Evolutionary conservation across 2,888 invertebrate genomes (phyloP), one percentile per base, ranked within the genome.

Genomic region (Eudasyphora cyanicolor): DNA sequence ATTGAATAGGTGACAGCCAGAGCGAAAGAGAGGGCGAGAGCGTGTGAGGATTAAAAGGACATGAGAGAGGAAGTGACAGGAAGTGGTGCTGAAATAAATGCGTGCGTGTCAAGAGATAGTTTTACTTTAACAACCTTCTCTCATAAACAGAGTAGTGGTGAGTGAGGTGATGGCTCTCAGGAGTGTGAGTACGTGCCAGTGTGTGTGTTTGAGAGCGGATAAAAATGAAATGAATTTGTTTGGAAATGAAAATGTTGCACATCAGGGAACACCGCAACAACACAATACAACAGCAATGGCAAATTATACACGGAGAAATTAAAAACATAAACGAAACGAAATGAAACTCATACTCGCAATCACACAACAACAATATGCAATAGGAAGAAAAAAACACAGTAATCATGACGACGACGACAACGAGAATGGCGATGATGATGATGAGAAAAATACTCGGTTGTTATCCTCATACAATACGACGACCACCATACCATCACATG

Each of bases 91-190:
- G 49, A 78, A 84, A 79, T 81, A 79, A 84, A 86, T 85, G 82
- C 84, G 86, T 87, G 87, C 87, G 87, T 87, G 87, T 81, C 85
- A 85, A 85, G 64, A 86, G 82, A 85, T 85, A 86, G 85, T 87
- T 86, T 86, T 74, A 57, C 57, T 71, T 84, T 42, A 79, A 79
- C 49, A 51, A 49, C 12, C 21, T 35, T 42, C 51, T 32, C 1
- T 29, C 60, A 29, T 32, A 29, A 24, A 29, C n/a, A 62, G n/a
- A n/a, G n/a, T n/a, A 17, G 49, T 51, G 49, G n/a, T n/a, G n/a
- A n/a, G n/a, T n/a, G n/a, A n/a, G n/a, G n/a, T 19, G 17, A 14
- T 45, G 14, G 17, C 57, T 57, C 4, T 29, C 27, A n/a, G 4
- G 29, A 14, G 60, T 60, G n/a, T 60, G 38, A 60, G 45, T 45